Evolutionary conservation across 2,797 vertebrate species (phyloP).

Genomic region (Mus minutoides): DNA sequence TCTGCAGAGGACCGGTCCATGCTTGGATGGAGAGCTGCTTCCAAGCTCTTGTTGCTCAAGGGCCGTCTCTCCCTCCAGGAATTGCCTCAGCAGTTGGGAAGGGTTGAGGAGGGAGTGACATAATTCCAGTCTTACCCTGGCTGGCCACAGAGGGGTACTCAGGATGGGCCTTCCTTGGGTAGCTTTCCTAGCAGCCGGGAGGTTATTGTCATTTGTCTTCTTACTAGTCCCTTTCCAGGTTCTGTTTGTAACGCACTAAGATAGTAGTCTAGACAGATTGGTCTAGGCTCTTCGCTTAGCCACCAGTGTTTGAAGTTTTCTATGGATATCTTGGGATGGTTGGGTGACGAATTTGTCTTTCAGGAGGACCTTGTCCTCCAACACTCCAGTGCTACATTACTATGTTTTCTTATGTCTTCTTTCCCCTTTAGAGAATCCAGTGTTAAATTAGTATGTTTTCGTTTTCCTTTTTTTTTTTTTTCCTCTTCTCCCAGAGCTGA

Average conservation of each 20-base stretch:
- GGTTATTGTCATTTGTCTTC: not conserved
- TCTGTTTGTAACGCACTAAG: not conserved
- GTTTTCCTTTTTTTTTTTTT: no score
- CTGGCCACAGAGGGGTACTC: not conserved
- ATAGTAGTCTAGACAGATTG: not conserved
- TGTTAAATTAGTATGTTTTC: not conserved
- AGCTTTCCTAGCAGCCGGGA: not conserved
- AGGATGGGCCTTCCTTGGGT: not conserved
- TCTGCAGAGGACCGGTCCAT: not conserved
- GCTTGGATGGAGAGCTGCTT: not conserved
- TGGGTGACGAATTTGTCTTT: not conserved
- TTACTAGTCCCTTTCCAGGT: not conserved
- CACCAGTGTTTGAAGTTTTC: not conserved
- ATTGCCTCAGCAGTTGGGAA: no score
- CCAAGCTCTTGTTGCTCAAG: not conserved
- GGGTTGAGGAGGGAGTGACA: not conserved
- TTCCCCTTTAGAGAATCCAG: no score
- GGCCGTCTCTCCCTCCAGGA: not conserved
- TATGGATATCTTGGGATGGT: not conserved
- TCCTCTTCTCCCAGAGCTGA: no score
- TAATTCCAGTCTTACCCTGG: not conserved
- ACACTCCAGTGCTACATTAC: no score
- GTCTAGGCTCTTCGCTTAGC: not conserved
- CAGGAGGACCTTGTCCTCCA: not conserved
- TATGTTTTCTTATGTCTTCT: not conserved